Evolutionary conservation across 2,888 invertebrate genomes (phyloP), one percentile per base, ranked within the genome.

Genomic region (Hoplodrina ambigua): DNA sequence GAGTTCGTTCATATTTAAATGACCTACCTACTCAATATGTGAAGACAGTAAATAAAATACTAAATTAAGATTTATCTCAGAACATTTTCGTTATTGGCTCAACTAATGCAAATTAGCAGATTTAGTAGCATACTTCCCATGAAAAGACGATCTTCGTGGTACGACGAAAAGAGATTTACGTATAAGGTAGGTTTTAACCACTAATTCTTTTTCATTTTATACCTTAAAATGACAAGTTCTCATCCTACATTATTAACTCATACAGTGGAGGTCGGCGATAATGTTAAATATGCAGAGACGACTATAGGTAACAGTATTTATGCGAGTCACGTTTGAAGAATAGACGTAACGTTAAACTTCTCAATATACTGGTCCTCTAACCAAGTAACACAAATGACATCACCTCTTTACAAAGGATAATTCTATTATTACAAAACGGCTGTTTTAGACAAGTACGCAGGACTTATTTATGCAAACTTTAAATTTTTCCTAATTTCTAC

Each of bases 331-430:
- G 76, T 76, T 37, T 62, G 37, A 63, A 54, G 64, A 69, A 72
- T 60, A 54, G 61, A 58, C 72, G 69, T 72, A 68, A 77, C 30
- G 46, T 54, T 66, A 46, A 69, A 76, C 80, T 59, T 76, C 70
- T 80, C 70, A 67, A 59, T 80, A 80, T 63, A 63, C 72, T 57
- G 54, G 63, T 81, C 59, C 68, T 81, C 59, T 78, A 66, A 81
- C 81, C 78, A 81, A 81, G 78, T 81, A 81, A 80, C 73, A 81
- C 69, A 60, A 73, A 80, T 81, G 78, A 80, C 78, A 80, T 80
- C 79, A 80, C 69, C 63, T 44, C 54, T 55, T 52, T 62, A 64
- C 52, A 79, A 78, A 56, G 66, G 59, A 77, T 77, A 65, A 62
- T 70, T 68, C 56, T 61, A 61, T 71, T 75, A 76, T 64, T 62